Percentiles rank a stretch among this genome's conserved stretches.
Evolutionary conservation across 2,113 vertebrate genomes (phyloP).

Genomic region (Charina bottae): DNA sequence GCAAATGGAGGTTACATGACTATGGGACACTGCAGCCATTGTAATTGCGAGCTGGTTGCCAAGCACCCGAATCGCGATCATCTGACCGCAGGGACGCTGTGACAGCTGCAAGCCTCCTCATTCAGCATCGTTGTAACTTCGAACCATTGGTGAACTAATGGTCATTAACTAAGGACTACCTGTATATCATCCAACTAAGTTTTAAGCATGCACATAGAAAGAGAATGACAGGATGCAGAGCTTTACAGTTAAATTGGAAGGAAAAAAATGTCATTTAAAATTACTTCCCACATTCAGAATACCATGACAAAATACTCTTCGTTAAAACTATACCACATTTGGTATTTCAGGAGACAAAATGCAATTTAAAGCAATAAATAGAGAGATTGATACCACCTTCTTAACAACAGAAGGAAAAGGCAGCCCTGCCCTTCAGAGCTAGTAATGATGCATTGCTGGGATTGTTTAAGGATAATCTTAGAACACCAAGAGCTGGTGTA

Average conservation of each 20-base stretch:
- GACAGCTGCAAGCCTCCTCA: neutral
- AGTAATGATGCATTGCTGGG: neutral
- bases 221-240: neutral
- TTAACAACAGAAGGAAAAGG: neutral
- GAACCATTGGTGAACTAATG: neutral
- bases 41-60: neutral
- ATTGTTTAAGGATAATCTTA: neutral
- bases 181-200: neutral
- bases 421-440: neutral
- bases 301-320: neutral
- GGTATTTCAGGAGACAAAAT: neutral
- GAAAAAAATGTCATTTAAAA: neutral
- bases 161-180: neutral
- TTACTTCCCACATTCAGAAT: neutral
- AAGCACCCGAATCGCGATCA: neutral
- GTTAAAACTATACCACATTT: neutral
- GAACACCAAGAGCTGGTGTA: neutral
- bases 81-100: neutral
- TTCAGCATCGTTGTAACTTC: neutral
- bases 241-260: neutral
- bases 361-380: neutral
- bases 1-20: neutral
- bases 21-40: neutral
- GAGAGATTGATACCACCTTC: neutral
- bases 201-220: neutral